Evolutionary conservation across 2,888 invertebrate genomes (phyloP).

Genomic region (Icerya purchasi): DNA sequence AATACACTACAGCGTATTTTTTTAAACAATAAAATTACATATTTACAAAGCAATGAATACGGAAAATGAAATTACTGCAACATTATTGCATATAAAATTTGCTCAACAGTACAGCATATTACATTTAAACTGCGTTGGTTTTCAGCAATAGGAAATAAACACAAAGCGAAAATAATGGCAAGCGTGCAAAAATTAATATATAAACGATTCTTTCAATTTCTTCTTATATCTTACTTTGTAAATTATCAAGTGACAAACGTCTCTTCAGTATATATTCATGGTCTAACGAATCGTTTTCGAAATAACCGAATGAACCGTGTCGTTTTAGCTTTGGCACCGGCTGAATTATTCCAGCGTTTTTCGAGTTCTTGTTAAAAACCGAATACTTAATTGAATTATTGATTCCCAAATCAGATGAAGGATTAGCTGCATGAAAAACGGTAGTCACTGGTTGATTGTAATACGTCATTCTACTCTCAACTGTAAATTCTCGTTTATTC

Average conservation of each 20-base stretch:
- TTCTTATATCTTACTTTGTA: conserved; percentile 9
- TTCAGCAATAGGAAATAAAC: too few species aligned
- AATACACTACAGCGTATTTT: too few species aligned
- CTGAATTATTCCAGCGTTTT: not conserved
- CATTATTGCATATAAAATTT: too few species aligned
- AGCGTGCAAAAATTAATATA: too few species aligned
- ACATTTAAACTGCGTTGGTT: too few species aligned
- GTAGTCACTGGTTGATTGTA: too few species aligned
- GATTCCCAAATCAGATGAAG: not conserved
- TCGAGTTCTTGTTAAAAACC: not conserved
- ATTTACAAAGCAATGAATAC: not conserved
- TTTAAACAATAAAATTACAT: not conserved
- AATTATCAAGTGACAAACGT: conserved; percentile 6
- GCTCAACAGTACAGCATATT: too few species aligned
- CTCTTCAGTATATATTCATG: conserved; percentile 4
- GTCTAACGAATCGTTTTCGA: conserved; percentile 5
- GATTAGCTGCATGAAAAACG: too few species aligned
- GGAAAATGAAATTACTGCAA: not conserved
- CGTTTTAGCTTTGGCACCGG: conserved; percentile 4
- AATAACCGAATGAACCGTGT: conserved; percentile 10
- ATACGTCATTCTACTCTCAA: not conserved
- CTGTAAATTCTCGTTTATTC: not conserved
- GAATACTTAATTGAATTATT: not conserved
- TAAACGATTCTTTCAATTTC: too few species aligned
- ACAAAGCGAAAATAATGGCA: too few species aligned